phyloP scores from a whole-genome alignment of 2,797 vertebrate genomes.

The Glossophaga mutica region DNA sequence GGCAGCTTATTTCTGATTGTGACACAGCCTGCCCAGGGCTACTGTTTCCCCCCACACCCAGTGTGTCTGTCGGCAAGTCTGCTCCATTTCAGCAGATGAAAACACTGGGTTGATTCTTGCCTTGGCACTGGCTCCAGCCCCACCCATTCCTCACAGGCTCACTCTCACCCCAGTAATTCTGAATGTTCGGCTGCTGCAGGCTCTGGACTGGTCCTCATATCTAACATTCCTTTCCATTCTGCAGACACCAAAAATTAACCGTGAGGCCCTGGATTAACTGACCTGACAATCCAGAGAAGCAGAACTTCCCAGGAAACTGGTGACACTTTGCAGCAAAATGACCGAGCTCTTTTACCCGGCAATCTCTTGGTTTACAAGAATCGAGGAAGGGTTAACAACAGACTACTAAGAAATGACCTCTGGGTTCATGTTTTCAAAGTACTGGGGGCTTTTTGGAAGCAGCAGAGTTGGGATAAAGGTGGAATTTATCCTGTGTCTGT shows the following conservation, averaged over 20 bases:
- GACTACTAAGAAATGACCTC: background rate
- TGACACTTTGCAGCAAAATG: background rate
- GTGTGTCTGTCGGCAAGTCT: fast-evolving
- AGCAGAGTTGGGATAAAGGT: background rate
- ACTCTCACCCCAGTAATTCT: background rate
- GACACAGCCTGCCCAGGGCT: background rate
- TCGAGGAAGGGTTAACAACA: background rate
- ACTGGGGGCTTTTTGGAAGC: background rate
- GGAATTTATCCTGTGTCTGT: background rate
- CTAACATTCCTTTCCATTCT: background rate
- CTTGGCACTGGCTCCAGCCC: background rate
- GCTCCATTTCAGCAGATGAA: background rate
- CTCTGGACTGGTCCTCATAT: background rate
- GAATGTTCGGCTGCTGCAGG: background rate
- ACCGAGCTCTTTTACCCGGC: background rate
- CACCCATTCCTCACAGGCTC: background rate
- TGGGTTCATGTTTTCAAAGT: background rate
- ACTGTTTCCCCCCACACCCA: no score
- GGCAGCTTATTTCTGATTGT: background rate
- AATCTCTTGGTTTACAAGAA: background rate
- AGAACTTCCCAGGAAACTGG: background rate
- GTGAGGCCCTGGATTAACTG: background rate
- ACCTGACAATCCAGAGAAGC: background rate
- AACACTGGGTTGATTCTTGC: fast-evolving
- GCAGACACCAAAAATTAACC: background rate